Conservation (phyloP, 2,888 invertebrate genomes). For the Netelia melanura region DNA sequence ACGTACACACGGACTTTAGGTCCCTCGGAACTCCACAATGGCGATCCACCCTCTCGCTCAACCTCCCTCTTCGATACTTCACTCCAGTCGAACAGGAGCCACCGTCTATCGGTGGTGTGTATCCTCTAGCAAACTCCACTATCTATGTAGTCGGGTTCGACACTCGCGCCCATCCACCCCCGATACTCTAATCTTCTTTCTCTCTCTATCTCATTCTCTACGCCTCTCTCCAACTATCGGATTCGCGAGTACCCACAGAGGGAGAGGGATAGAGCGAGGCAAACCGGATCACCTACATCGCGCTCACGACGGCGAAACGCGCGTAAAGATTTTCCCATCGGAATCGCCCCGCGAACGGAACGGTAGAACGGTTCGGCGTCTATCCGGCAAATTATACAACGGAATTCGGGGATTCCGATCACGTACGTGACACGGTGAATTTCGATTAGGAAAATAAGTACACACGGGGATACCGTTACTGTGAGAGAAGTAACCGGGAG, state of each 20-base stretch:
- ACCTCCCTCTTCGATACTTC: slow-evolving; percentile 43
- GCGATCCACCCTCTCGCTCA: slow-evolving; percentile 22
- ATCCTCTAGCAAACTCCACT: slow-evolving; percentile 12
- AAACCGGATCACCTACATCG: background rate
- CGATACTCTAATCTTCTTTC: background rate
- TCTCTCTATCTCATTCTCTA: slow-evolving; percentile 1
- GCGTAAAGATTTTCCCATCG: slow-evolving; percentile 68
- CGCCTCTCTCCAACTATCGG: slow-evolving; percentile 10
- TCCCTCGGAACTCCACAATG: slow-evolving; percentile 53
- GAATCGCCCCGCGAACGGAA: slow-evolving; percentile 35
- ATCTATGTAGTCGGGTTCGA: slow-evolving; percentile 9
- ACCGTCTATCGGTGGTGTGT: slow-evolving; percentile 22
- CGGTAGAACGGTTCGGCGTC: background rate
- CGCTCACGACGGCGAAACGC: slow-evolving; percentile 28
- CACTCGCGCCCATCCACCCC: slow-evolving; percentile 34
- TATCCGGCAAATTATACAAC: slow-evolving; percentile 64
- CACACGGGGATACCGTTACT: slow-evolving; percentile 45
- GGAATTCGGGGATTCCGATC: slow-evolving; percentile 69
- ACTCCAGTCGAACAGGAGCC: slow-evolving; percentile 49
- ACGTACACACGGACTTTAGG: background rate
- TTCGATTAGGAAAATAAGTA: slow-evolving; percentile 70
- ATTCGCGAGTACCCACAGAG: slow-evolving; percentile 14
- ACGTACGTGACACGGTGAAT: slow-evolving; percentile 70
- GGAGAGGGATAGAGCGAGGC: slow-evolving; percentile 13
- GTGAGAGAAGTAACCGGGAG: slow-evolving; percentile 37